Conservation (phyloP, 2,797 vertebrate species). For the Chloroceryle amazona region DNA sequence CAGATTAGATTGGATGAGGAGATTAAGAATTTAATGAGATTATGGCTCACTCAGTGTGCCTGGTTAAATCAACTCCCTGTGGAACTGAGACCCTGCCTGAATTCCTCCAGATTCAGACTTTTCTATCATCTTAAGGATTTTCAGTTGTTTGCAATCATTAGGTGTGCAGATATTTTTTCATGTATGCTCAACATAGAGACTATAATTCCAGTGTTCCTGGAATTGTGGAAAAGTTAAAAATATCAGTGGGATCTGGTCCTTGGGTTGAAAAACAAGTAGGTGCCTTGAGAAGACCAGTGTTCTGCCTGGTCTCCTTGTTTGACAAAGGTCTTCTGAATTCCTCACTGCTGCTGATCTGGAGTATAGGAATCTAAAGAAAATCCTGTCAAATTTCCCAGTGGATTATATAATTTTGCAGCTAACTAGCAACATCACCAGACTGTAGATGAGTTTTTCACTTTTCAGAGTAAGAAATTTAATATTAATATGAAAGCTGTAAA, state of each 20-base stretch:
- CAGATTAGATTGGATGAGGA: not conserved
- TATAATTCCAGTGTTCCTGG: not conserved
- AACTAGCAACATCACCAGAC: not conserved
- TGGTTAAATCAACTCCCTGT: not conserved
- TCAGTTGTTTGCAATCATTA: not conserved
- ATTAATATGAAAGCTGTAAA: conserved; percentile 1
- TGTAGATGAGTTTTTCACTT: conserved; percentile 22
- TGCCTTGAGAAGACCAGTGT: too few species aligned
- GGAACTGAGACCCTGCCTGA: not conserved
- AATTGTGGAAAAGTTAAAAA: not conserved
- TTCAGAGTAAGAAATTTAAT: not conserved
- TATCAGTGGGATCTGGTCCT: not conserved
- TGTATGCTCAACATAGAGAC: not conserved
- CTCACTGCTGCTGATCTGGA: too few species aligned
- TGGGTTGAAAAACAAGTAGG: too few species aligned
- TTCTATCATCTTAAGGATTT: not conserved
- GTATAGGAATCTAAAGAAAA: conserved; percentile 11
- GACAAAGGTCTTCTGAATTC: too few species aligned
- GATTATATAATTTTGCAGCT: not conserved
- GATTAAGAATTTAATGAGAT: conserved; percentile 34
- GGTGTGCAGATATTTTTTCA: not conserved
- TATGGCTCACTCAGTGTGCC: not conserved
- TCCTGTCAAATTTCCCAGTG: not conserved
- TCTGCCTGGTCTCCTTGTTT: too few species aligned
- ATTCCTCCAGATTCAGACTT: not conserved